phyloP scores from a whole-genome alignment of 2,888 invertebrate genomes.

The Embidobia sp. region DNA sequence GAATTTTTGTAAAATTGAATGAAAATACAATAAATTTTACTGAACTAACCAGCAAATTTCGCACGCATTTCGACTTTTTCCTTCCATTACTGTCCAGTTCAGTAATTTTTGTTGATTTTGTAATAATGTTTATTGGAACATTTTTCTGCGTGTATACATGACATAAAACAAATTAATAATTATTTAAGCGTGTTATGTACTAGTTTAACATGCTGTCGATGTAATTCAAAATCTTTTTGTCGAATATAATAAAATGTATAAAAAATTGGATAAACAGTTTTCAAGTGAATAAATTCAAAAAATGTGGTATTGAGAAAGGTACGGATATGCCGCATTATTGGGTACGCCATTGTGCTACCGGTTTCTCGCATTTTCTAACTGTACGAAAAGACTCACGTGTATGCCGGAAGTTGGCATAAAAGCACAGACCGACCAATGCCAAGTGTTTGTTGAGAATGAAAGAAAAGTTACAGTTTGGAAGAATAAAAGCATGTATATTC shows the following conservation, averaged over 20 bases:
- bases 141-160: too few species aligned
- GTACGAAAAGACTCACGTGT: constrained; percentile 48
- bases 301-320: constrained; percentile 38
- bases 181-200: not conserved
- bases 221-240: constrained; percentile 18
- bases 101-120: too few species aligned
- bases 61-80: too few species aligned
- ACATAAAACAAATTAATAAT: too few species aligned
- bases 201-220: not conserved
- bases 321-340: constrained; percentile 61
- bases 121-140: too few species aligned
- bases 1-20: too few species aligned
- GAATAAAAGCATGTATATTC: constrained; percentile 36
- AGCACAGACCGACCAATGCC: constrained; percentile 65
- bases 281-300: constrained; percentile 42
- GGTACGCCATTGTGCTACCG: constrained; percentile 64
- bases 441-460: constrained; percentile 59
- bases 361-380: constrained; percentile 64
- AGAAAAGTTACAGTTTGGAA: constrained; percentile 51
- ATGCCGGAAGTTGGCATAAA: constrained; percentile 69
- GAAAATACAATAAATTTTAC: too few species aligned
- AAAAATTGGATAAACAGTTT: constrained; percentile 43
- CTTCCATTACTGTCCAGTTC: too few species aligned
- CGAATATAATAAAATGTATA: constrained; percentile 24
- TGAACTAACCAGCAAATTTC: too few species aligned